Evolutionary conservation across 1,140 invertebrate genomes (phyloP).

Genomic region (Coenobita brevimanus): DNA sequence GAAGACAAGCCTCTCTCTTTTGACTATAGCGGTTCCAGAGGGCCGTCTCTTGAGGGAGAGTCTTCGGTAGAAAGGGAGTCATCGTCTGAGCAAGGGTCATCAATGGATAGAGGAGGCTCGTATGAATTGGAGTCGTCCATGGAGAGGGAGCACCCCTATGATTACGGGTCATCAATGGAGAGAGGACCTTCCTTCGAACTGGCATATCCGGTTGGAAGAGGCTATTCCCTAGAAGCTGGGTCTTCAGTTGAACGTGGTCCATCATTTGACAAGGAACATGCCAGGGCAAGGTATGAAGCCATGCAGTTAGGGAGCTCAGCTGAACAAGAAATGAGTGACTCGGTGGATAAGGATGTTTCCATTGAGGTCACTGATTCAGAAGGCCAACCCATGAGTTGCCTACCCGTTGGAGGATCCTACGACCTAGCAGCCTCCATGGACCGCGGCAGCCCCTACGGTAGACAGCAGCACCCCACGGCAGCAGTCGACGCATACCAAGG

Average conservation of each 20-base stretch:
- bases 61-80: slow-evolving; percentile 32
- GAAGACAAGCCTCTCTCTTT: slow-evolving; percentile 24
- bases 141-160: slow-evolving; percentile 38
- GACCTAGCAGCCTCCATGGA: slow-evolving; percentile 49
- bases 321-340: slow-evolving; percentile 16
- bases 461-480: background rate
- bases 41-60: slow-evolving; percentile 25
- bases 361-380: slow-evolving; percentile 34
- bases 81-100: slow-evolving; percentile 13
- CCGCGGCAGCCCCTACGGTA: slow-evolving; percentile 18
- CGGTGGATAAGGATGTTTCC: slow-evolving; percentile 27
- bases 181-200: slow-evolving; percentile 44
- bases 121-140: slow-evolving; percentile 42
- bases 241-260: slow-evolving; percentile 41
- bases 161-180: slow-evolving; percentile 39
- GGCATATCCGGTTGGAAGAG: slow-evolving; percentile 28
- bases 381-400: slow-evolving; percentile 14
- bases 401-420: slow-evolving; percentile 42
- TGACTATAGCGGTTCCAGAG: slow-evolving; percentile 27
- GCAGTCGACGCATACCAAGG: background rate
- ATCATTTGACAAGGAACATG: slow-evolving; percentile 26
- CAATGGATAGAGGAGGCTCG: slow-evolving; percentile 37
- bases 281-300: slow-evolving; percentile 13
- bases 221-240: slow-evolving; percentile 8
- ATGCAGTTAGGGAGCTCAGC: slow-evolving; percentile 7